Evolutionary conservation across 2,797 vertebrate species (phyloP).

Genomic region (Furcifer pardalis): DNA sequence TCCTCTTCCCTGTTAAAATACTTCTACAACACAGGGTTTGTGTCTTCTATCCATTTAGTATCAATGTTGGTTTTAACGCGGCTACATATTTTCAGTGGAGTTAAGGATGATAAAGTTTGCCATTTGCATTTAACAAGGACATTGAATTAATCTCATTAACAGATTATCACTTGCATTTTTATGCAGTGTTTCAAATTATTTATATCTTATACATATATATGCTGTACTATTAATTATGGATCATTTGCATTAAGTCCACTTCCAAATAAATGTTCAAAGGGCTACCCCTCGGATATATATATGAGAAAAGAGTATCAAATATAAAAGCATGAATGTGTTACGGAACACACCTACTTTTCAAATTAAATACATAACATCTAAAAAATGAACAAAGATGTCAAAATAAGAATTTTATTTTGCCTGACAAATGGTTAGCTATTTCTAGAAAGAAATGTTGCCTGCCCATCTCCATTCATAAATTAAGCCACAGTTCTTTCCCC

Average conservation of each 20-base stretch:
- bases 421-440: neutral
- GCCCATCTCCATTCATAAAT: neutral
- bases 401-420: neutral
- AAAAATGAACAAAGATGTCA: neutral
- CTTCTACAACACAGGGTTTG: too few relatives aligned
- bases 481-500: neutral
- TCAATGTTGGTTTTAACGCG: conserved; percentile 2
- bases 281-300: neutral
- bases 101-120: neutral
- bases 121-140: neutral
- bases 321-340: neutral
- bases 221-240: neutral
- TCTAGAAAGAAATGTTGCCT: neutral
- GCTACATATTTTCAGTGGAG: neutral
- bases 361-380: neutral
- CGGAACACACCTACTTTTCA: neutral
- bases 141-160: conserved; percentile 15
- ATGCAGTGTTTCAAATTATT: neutral
- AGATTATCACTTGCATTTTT: neutral
- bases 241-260: neutral
- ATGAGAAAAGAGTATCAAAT: neutral
- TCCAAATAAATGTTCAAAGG: neutral
- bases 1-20: neutral
- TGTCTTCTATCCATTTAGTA: neutral
- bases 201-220: neutral